These are phyloP conservation scores for Antheraea mylitta DNA, from an alignment of 1,140 invertebrate genomes.

Conservation along the genomic window DNA sequence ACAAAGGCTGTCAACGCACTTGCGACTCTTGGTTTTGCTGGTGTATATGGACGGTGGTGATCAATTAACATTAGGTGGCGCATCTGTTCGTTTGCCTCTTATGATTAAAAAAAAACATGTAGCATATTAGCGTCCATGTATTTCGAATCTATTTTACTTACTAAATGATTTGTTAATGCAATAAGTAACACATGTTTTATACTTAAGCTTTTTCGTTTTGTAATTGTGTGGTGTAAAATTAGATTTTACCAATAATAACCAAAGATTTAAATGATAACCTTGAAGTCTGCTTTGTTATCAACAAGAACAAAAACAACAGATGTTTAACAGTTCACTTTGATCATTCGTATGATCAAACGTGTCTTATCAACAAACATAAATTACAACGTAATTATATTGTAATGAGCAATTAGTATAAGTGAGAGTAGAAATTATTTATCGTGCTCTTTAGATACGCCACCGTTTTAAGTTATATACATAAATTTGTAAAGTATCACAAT, in stretches of 20 bases:
- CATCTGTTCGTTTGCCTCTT: too few relatives aligned
- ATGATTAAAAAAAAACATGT: too few relatives aligned
- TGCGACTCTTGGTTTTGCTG: too few relatives aligned
- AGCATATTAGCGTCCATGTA: too few relatives aligned
- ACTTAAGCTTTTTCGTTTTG: background rate
- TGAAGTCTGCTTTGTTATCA: slow-evolving; percentile 11
- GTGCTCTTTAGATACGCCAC: slow-evolving; percentile 7
- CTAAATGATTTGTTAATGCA: background rate
- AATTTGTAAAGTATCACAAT: background rate
- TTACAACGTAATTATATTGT: slow-evolving; percentile 48
- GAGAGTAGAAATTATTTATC: slow-evolving; percentile 21
- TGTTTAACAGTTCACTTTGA: slow-evolving; percentile 35
- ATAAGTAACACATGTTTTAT: background rate
- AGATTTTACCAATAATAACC: background rate
- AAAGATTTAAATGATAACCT: background rate
- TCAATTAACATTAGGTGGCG: too few relatives aligned
- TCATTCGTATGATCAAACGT: slow-evolving; percentile 44
- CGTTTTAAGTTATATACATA: background rate
- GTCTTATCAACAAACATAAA: slow-evolving; percentile 49
- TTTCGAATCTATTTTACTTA: too few relatives aligned
- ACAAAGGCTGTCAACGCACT: too few relatives aligned
- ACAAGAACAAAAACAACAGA: slow-evolving; percentile 32
- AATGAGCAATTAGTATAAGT: slow-evolving; percentile 34
- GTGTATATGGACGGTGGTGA: too few relatives aligned
- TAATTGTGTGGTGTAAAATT: background rate